These are phyloP conservation scores for Heliconius hewitsoni DNA, from an alignment of 1,140 invertebrate species.

Conservation along the genomic window DNA sequence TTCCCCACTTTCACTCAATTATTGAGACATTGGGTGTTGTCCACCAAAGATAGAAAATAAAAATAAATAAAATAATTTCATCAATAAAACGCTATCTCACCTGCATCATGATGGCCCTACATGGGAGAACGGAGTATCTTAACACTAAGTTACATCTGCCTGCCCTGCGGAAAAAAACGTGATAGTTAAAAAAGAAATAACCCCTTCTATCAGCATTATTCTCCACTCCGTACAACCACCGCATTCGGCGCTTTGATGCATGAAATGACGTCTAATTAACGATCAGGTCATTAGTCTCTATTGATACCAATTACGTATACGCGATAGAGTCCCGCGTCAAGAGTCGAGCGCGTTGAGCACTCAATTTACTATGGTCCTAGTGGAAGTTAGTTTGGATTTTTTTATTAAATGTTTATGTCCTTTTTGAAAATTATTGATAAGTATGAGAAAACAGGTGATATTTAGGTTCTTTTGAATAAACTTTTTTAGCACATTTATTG, in stretches of 20 bases:
- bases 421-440: background rate
- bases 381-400: background rate
- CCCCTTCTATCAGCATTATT: background rate
- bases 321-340: conserved; percentile 13
- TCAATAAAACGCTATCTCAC: too few relatives aligned
- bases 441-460: background rate
- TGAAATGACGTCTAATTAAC: conserved; percentile 60
- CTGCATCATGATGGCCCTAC: too few relatives aligned
- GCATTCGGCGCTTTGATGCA: conserved; percentile 45
- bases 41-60: too few relatives aligned
- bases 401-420: background rate
- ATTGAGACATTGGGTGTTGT: background rate
- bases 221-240: conserved; percentile 38
- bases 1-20: background rate
- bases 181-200: background rate
- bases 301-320: conserved; percentile 45
- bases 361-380: conserved; percentile 4
- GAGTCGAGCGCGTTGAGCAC: conserved; percentile 12
- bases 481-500: too few relatives aligned
- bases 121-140: too few relatives aligned
- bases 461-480: too few relatives aligned
- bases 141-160: too few relatives aligned
- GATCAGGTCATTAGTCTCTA: conserved; percentile 52
- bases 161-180: too few relatives aligned
- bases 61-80: too few relatives aligned